Evolutionary conservation across 2,797 vertebrate genomes (phyloP), one percentile per base, ranked within the genome.

Genomic region (Argyrosomus regius): DNA sequence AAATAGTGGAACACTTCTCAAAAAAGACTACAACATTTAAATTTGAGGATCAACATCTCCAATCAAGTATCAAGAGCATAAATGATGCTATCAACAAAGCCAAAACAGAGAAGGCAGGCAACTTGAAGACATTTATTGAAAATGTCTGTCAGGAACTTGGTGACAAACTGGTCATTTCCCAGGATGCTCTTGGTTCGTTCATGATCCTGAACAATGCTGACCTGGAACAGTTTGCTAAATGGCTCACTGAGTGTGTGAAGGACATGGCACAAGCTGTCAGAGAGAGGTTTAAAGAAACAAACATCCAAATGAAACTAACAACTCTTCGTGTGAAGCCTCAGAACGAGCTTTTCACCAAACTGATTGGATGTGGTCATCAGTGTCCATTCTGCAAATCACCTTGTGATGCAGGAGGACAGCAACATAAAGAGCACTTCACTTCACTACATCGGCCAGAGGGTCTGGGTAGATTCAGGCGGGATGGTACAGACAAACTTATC

Each of bases 311-410:
- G 0, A 93, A 84, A 66, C 74, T 95, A 0, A 0, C 0, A 2
- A 5, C 0, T 0, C 78, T 92, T 1, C 10, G 57, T 0, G 4
- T 93, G 6, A 81, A 92, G 0, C 94, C 94, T 0, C 81, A 95
- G 58, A 6, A 89, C 17, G 90, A 84, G 45, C 87, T 95, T 31
- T 94, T 94, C 46, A 85, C 12, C 1, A 68, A 6, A 26, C 12
- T 95, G 41, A 79, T 94, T 75, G 94, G 93, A 53, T 95, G 95
- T 90, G 92, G 93, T 6, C 63, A 86, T 69, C 88, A 81, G 73
- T 95, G 95, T 85, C 94, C 94, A 0, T 95, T 95, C 66, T 95
- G 95, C 22, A 20, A 0, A 31, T 75, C 50, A 0, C 87, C 93
- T 0, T 95, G 94, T 92, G 93, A 94, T 1, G 90, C 87, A 31